Percentiles rank a stretch among this genome's conserved stretches.
Conservation (phyloP, 2,888 invertebrate genomes). For the Dynastes maya region DNA sequence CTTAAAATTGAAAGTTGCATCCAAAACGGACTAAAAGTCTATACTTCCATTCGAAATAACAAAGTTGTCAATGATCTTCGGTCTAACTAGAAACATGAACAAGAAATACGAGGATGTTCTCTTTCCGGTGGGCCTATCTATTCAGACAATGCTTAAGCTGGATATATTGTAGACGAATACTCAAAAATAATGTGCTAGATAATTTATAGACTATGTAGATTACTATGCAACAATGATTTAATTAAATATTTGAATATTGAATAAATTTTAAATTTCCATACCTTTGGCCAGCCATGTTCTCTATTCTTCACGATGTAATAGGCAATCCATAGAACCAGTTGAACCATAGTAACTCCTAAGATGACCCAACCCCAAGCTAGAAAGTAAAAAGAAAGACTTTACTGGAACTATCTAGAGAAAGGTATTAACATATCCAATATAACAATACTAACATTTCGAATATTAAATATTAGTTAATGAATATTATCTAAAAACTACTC, state of each 20-base stretch:
- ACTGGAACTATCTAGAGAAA: not conserved
- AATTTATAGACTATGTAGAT: too few relatives aligned
- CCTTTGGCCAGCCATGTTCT: slow-evolving; percentile 58
- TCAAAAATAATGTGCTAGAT: not conserved
- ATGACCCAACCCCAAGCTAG: slow-evolving; percentile 56
- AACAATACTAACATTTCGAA: not conserved
- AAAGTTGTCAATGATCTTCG: too few relatives aligned
- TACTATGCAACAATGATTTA: too few relatives aligned
- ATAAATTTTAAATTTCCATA: slow-evolving; percentile 32
- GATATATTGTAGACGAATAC: not conserved
- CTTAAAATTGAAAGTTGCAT: too few relatives aligned
- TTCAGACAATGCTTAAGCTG: too few relatives aligned
- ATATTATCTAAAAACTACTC: not conserved
- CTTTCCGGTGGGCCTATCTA: too few relatives aligned
- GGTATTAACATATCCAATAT: not conserved
- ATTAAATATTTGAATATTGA: too few relatives aligned
- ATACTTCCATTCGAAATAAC: too few relatives aligned
- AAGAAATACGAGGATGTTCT: too few relatives aligned
- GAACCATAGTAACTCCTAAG: slow-evolving; percentile 53
- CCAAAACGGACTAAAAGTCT: too few relatives aligned
- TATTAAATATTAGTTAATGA: not conserved
- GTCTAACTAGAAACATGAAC: too few relatives aligned
- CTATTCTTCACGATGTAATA: slow-evolving; percentile 54
- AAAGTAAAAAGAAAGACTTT: slow-evolving; percentile 38
- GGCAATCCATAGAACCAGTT: slow-evolving; percentile 53